Conservation (phyloP, 2,113 vertebrate species). For the Sylvia atricapilla region DNA sequence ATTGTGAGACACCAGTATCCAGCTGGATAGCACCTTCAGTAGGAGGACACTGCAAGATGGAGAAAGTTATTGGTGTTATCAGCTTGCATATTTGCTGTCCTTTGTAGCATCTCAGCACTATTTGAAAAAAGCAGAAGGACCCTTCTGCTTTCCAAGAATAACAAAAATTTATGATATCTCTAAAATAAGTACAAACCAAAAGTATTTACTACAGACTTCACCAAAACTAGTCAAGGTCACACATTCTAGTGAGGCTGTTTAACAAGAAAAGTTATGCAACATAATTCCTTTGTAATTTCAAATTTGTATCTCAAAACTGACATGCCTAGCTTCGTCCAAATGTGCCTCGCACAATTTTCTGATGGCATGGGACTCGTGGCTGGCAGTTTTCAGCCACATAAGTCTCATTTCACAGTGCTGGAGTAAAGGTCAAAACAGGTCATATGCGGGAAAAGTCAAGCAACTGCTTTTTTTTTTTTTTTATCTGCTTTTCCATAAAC, state of each 20-base stretch:
- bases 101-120: background rate
- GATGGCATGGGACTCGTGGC: background rate
- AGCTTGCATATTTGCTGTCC: background rate
- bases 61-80: background rate
- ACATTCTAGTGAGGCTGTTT: background rate
- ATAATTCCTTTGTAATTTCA: background rate
- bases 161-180: background rate
- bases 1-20: background rate
- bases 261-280: background rate
- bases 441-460: conserved; percentile 34
- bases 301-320: background rate
- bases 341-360: background rate
- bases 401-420: background rate
- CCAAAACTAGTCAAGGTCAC: background rate
- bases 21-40: background rate
- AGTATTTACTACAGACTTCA: background rate
- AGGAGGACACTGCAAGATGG: background rate
- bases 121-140: background rate
- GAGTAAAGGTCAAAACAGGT: conserved; percentile 1
- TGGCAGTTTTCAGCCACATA: background rate
- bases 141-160: background rate
- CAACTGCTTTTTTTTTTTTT: background rate
- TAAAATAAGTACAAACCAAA: background rate
- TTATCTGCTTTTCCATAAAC: conserved; percentile 47
- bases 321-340: background rate